Evolutionary conservation across 2,113 vertebrate species (phyloP).

Genomic region (Bathybates hornii): DNA sequence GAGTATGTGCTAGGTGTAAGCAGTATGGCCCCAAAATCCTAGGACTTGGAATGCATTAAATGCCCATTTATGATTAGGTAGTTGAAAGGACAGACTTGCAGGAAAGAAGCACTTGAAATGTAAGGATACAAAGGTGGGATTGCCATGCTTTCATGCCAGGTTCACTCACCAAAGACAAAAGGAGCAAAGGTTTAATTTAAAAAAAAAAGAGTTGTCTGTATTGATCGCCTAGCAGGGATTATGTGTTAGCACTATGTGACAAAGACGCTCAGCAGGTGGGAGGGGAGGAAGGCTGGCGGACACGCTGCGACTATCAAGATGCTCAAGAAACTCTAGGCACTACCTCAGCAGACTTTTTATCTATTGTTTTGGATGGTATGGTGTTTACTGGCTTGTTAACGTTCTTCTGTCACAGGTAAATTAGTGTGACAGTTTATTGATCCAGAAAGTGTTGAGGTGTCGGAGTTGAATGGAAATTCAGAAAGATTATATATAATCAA

Average conservation of each 20-base stretch:
- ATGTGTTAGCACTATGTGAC: background rate
- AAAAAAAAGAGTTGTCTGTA: background rate
- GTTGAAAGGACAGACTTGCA: background rate
- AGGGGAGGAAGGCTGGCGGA: background rate
- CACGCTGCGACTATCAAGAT: background rate
- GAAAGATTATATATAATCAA: background rate
- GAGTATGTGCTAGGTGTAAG: background rate
- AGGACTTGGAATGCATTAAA: background rate
- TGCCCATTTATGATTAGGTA: background rate
- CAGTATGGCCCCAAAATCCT: background rate
- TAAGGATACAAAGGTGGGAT: background rate
- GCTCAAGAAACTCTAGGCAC: background rate
- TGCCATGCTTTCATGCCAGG: background rate
- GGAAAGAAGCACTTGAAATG: background rate
- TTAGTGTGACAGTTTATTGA: slow-evolving; percentile 11
- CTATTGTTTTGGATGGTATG: background rate
- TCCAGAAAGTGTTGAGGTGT: background rate
- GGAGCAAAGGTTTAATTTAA: accelerated
- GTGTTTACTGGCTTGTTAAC: slow-evolving; percentile 8
- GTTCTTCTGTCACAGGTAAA: background rate
- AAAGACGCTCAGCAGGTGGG: background rate
- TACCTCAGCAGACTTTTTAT: background rate
- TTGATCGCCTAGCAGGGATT: background rate
- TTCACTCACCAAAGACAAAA: background rate
- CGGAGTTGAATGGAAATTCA: background rate